Base-by-base conservation (phyloP, 2,888 invertebrate genomes). In the Fragum sueziense region DNA sequence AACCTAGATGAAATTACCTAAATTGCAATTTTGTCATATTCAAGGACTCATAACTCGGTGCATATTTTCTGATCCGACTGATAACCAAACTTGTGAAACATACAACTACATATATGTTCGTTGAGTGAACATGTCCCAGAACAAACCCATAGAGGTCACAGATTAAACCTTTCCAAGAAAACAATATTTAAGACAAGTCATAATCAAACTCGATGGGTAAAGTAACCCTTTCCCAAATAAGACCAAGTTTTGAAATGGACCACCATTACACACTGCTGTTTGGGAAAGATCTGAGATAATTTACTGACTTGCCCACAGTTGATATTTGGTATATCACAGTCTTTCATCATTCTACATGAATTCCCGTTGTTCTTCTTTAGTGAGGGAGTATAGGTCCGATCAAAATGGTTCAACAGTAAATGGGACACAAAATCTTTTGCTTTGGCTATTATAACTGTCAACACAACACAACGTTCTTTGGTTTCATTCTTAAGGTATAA, bases 361-460 rank as follows among this genome's bases (percentile, higher is more conserved):
- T 74, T 76, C 9, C 31, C 29, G 37, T 82, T 83, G 61, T 88
- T 86, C 75, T 87, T 88, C 31, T 72, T 85, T 70, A 88, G 89
- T 29, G 88, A 88, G n/a, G 73, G 27, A 17, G 70, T 79, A 54
- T 89, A 89, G 0, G 82, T 70, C 20, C 82, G 85, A 76, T 89
- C 89, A 76, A 88, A 89, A 79, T 88, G 89, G 25, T 88, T 77
- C 33, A 76, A 41, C 11, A 89, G 79, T 0, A 89, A 70, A 34
- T 74, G 70, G 52, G 79, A 73, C 29, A 89, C 88, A 83, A 89
- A 87, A 17, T 84, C 22, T 81, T 62, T 17, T 68, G 71, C 20
- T 84, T 69, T 14, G 85, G 80, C 25, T 85, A 79, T 71, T 87
- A 51, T 14, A 61, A 29, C 68, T 83, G 76, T 87, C 87, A 89